phyloP scores from a whole-genome alignment of 2,113 vertebrate genomes.

The Gadus macrocephalus region DNA sequence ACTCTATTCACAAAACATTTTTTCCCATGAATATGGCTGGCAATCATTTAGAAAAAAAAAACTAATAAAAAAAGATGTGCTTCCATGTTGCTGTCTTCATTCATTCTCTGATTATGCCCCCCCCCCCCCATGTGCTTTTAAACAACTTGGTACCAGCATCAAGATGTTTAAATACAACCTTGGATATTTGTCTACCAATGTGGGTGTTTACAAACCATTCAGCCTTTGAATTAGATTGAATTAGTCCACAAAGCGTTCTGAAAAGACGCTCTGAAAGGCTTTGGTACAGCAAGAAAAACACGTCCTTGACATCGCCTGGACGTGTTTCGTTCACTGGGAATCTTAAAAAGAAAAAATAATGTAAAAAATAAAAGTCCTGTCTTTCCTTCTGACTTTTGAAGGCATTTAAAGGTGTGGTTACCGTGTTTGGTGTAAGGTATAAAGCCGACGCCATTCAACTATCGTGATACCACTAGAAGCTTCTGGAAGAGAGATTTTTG shows the following conservation, averaged over 20 bases:
- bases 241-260: too few species aligned
- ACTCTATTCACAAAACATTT: background rate
- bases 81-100: background rate
- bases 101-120: too few species aligned
- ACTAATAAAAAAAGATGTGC: background rate
- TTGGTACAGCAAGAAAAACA: too few species aligned
- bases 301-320: background rate
- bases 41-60: slow-evolving; percentile 14
- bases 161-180: too few species aligned
- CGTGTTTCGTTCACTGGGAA: background rate
- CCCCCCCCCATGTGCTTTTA: too few species aligned
- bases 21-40: slow-evolving; percentile 38
- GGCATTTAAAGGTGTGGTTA: slow-evolving; percentile 37
- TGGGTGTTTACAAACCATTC: too few species aligned
- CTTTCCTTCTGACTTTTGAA: slow-evolving; percentile 16
- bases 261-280: too few species aligned
- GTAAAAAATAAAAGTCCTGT: background rate
- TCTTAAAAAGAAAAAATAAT: too few species aligned
- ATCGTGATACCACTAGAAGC: slow-evolving; percentile 4
- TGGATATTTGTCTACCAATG: too few species aligned
- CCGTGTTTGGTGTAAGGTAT: slow-evolving; percentile 28
- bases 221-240: too few species aligned
- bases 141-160: too few species aligned
- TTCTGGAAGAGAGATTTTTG: slow-evolving; percentile 11
- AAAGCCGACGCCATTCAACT: slow-evolving; percentile 32